Conservation (phyloP, 1,140 invertebrate species). For the Macrobrachium nipponense region DNA sequence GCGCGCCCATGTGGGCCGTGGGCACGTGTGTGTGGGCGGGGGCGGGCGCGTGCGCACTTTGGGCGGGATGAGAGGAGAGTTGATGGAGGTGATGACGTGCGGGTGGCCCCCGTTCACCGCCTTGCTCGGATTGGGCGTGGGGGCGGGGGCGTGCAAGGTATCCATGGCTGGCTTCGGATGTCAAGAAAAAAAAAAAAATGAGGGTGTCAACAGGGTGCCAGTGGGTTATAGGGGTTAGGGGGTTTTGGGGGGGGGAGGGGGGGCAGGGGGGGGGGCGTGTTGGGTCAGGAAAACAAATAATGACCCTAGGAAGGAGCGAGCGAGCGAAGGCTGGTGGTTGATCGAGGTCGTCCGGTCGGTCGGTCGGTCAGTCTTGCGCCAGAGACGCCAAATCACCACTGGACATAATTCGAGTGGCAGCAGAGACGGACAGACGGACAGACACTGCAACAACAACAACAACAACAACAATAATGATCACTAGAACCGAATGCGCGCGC, state of each 20-base stretch:
- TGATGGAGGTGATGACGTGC: constrained; percentile 51
- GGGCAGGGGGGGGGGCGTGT: not conserved
- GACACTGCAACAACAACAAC: no score
- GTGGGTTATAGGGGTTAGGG: not conserved
- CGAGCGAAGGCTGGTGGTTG: not conserved
- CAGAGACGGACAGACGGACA: no score
- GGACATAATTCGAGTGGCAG: not conserved
- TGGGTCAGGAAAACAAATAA: no score
- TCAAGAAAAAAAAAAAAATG: no score
- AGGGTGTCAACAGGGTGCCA: no score
- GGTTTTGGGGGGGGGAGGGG: not conserved
- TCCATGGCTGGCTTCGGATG: constrained; percentile 28
- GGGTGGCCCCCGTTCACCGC: constrained; percentile 51
- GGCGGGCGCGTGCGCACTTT: constrained; percentile 26
- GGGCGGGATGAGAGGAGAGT: constrained; percentile 43
- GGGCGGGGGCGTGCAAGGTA: constrained; percentile 46
- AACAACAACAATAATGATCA: no score
- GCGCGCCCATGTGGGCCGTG: constrained; percentile 20
- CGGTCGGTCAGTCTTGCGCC: no score
- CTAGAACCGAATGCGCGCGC: no score
- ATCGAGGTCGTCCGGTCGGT: no score
- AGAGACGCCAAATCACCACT: not conserved
- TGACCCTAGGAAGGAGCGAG: no score
- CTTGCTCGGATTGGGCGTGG: constrained; percentile 43
- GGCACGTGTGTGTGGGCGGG: constrained; percentile 36